A percentile compares a stretch with the other conserved stretches of the same genome.
Evolutionary conservation across 2,797 vertebrate species (phyloP).

Genomic region (Halcyon leucocephala): DNA sequence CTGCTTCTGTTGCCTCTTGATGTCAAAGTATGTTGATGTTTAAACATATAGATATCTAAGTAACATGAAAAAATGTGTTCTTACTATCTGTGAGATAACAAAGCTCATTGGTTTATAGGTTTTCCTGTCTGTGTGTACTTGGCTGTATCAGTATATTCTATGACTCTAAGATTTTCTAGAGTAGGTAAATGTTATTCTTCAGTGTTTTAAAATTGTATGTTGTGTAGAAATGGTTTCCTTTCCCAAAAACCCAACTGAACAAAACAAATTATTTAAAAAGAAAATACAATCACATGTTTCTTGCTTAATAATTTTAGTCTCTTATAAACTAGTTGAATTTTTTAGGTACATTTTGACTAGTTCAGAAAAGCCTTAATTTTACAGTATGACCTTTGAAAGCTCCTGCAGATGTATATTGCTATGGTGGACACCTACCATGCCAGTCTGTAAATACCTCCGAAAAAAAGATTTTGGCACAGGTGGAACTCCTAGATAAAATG

Average conservation of each 20-base stretch:
- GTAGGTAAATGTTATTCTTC: neutral
- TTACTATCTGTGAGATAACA: neutral
- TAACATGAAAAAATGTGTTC: neutral
- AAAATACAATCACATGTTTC: neutral
- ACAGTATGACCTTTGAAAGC: neutral
- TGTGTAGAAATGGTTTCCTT: neutral
- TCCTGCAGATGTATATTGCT: neutral
- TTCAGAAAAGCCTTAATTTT: neutral
- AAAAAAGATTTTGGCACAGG: neutral
- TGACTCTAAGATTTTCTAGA: neutral
- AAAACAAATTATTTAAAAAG: neutral
- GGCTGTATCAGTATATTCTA: neutral
- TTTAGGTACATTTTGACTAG: neutral
- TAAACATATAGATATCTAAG: neutral
- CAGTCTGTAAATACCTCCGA: conserved; percentile 19
- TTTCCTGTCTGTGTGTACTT: neutral
- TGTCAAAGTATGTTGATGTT: neutral
- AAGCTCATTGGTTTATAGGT: neutral
- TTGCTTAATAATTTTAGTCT: neutral
- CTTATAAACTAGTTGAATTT: neutral
- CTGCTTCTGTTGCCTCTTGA: neutral
- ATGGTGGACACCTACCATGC: neutral
- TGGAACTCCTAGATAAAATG: neutral
- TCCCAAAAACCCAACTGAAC: neutral
- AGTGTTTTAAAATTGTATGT: neutral